Base-by-base conservation (phyloP, 2,888 invertebrate genomes). In the Nomada ruficornis region DNA sequence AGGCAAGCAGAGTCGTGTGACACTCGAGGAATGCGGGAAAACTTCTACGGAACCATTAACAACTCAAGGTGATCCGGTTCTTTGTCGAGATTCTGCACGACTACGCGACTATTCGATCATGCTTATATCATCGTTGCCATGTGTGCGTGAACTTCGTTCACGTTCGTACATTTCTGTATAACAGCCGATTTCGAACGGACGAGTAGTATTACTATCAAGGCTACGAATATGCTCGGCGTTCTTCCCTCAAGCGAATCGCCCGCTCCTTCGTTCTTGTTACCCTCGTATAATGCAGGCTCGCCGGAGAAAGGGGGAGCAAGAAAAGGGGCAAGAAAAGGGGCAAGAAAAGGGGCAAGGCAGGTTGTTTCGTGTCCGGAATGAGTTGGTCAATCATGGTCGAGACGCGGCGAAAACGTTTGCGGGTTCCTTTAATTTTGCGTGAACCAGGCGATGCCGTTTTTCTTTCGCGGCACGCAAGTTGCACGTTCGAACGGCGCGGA, bases 61-160 rank as follows among this genome's bases (percentile, higher is more conserved):
- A 52, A 63, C 68, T 75, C 68, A 68, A 75, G 69, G 69, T 63
- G 62, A 70, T 76, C 69, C 63, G 44, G 63, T 76, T 63, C 68
- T 23, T 23, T 36, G 23, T n/a, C 54, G 44, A 55, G 54, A 75
- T 55, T 68, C 23, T 54, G n/a, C 36, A 11, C 13, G 23, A 20
- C 42, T 3, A 47, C 36, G 36, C 36, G 36, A 36, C 36, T 42
- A 42, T 55, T 36, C 50, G 55, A 42, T 29, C 44, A 50, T 64
- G 47, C 44, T 62, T 36, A 26, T 2, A 13, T 20, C 13, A 20
- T 60, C 29, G 44, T 50, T 36, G 50, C 44, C n/a, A 7, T 50
- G 50, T 9, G 13, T 18, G 29, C 60, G 10, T 36, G 47, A 47
- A 59, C 42, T 15, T 55, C 26, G 54, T 15, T 55, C 26, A 9